Base-by-base conservation (phyloP, 1,140 invertebrate genomes). In the Pantala flavescens region DNA sequence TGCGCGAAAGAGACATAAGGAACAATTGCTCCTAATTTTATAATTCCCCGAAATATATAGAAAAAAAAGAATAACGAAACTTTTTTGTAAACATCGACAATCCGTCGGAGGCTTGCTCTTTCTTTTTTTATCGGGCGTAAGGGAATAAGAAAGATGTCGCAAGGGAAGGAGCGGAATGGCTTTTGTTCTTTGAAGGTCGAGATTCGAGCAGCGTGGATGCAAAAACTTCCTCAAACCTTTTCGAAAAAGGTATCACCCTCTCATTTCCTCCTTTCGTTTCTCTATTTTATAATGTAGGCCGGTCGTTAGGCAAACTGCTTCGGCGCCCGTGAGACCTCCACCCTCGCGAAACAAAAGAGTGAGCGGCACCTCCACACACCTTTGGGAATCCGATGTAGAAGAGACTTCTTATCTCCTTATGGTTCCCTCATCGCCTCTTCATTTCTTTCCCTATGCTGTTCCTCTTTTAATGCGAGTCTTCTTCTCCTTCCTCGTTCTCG, bases 221-320 rank as follows among this genome's bases (percentile, higher is more conserved):
- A 5, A 14, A 21, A 63, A 63, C 49, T 63, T 63, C 49, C 12
- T 63, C 49, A 63, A 63, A 63, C 49, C 49, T 19, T 63, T 14
- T 36, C 9, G 28, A 36, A 36, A 36, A 36, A 36, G 28, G 5
- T 63, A 19, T 63, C n/a, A 63, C 49, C 49, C n/a, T 12, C 49
- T 63, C 49, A 21, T 63, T 63, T 63, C 49, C 49, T 12, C 49
- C 49, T 16, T 63, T 16, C 49, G 5, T 21, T 63, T 14, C n/a
- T 21, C 49, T 63, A 63, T 63, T 63, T 63, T 63, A 63, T 63
- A 63, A 63, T 63, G 49, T 63, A 63, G 49, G 49, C 49, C 3
- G 49, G 49, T 63, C 49, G 49, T 63, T 63, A 63, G 49, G 49
- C 49, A 63, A 63, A 63, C 49, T 16, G 49, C 49, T 63, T 63